phyloP scores from a whole-genome alignment of 2,888 invertebrate genomes.

The Unio delphinus region DNA sequence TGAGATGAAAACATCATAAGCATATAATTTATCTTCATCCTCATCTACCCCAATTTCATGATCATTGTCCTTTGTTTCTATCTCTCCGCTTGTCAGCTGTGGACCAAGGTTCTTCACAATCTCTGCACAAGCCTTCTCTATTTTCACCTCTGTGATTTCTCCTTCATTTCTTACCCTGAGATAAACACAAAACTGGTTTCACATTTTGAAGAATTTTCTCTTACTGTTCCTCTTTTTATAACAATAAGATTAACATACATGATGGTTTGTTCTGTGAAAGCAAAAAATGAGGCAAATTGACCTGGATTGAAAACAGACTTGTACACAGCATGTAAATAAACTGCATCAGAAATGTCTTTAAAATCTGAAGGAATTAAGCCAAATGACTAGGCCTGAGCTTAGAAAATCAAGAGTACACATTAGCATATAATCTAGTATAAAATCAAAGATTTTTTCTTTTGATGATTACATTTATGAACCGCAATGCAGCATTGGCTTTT shows the following conservation, averaged over 20 bases:
- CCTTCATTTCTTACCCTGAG: slow-evolving; percentile 40
- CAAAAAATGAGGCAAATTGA: too few relatives aligned
- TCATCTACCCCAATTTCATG: not conserved
- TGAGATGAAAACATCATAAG: slow-evolving; percentile 67
- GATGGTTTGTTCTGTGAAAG: not conserved
- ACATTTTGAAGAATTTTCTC: too few relatives aligned
- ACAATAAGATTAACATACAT: not conserved
- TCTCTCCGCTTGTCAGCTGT: not conserved
- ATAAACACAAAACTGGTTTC: not conserved
- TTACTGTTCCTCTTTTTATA: not conserved
- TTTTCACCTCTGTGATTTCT: slow-evolving; percentile 33
- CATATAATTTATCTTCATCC: slow-evolving; percentile 10
- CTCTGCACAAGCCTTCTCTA: slow-evolving; percentile 30
- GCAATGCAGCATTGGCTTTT: too few relatives aligned
- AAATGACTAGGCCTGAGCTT: too few relatives aligned
- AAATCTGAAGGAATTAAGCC: too few relatives aligned
- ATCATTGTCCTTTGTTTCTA: not conserved
- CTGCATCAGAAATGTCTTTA: too few relatives aligned
- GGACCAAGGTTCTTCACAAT: slow-evolving; percentile 19
- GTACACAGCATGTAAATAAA: too few relatives aligned
- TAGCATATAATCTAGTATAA: too few relatives aligned
- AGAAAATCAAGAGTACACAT: too few relatives aligned
- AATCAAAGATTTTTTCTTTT: too few relatives aligned
- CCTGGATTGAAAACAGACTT: too few relatives aligned
- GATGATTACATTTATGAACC: too few relatives aligned